Evolutionary conservation across 2,113 vertebrate genomes (phyloP).

Genomic region (Sinocyclocheilus grahami): DNA sequence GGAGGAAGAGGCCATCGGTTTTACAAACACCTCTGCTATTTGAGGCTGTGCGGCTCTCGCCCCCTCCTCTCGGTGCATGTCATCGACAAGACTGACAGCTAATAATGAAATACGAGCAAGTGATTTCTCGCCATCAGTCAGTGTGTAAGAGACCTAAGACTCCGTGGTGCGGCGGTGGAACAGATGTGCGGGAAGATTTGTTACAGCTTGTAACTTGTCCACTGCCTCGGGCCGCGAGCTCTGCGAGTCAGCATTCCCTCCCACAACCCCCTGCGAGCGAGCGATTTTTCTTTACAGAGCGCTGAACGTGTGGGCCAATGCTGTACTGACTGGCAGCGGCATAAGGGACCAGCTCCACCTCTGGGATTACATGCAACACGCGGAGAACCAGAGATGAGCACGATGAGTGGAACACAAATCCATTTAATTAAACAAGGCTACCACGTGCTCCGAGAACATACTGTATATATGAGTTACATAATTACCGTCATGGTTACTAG

Average conservation of each 20-base stretch:
- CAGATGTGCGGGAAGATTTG: slow-evolving; percentile 63
- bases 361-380: slow-evolving; percentile 14
- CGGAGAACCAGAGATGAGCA: not conserved
- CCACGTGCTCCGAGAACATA: not conserved
- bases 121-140: slow-evolving; percentile 59
- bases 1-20: slow-evolving; percentile 6
- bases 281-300: slow-evolving; percentile 48
- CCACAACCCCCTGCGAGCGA: slow-evolving; percentile 41
- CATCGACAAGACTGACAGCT: slow-evolving; percentile 64
- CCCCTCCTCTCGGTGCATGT: slow-evolving; percentile 40
- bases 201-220: slow-evolving; percentile 55
- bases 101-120: slow-evolving; percentile 68
- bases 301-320: slow-evolving; percentile 28
- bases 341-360: slow-evolving; percentile 25
- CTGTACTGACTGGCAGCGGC: slow-evolving; percentile 22
- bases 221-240: slow-evolving; percentile 39
- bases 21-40: slow-evolving; percentile 43
- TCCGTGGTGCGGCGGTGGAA: slow-evolving; percentile 60
- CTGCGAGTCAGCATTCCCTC: slow-evolving; percentile 50
- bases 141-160: slow-evolving; percentile 58
- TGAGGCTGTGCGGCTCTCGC: slow-evolving; percentile 42
- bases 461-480: not conserved
- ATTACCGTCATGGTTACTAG: not conserved
- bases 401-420: slow-evolving; percentile 9
- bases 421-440: slow-evolving; percentile 2